Evolutionary conservation across 37 sponge, comb jelly and placozoan species (phyloP).

Genomic region (Oopsacas minuta): DNA sequence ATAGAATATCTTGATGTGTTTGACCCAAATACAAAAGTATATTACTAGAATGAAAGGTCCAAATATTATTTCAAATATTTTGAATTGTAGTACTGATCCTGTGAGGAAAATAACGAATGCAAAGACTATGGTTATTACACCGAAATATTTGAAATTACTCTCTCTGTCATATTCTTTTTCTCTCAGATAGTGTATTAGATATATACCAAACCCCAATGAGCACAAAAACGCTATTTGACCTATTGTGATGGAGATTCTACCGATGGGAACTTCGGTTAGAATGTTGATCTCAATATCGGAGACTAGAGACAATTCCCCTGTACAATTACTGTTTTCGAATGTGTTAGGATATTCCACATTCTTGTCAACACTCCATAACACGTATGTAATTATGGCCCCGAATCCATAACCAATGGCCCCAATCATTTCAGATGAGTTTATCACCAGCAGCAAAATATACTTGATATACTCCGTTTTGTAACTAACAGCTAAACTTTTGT

Average conservation of each 20-base stretch:
- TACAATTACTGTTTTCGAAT: background rate
- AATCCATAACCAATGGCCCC: background rate
- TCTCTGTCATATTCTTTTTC: background rate
- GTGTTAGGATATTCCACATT: background rate
- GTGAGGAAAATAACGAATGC: background rate
- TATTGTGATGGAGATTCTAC: background rate
- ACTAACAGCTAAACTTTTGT: background rate
- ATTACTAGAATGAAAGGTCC: background rate
- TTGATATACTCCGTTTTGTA: background rate
- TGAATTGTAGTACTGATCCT: background rate
- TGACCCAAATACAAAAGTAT: background rate
- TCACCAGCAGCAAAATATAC: background rate
- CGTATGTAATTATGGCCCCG: background rate
- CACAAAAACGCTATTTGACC: background rate
- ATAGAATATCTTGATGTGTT: background rate
- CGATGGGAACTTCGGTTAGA: background rate
- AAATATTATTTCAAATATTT: background rate
- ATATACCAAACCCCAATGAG: background rate
- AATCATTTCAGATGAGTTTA: background rate
- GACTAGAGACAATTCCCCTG: background rate
- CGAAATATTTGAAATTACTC: background rate
- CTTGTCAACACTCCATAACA: background rate
- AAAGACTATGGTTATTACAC: background rate
- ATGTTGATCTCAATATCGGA: background rate
- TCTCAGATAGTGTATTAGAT: background rate